These are phyloP conservation scores for Dicyrtoma fusca DNA, from an alignment of 2,888 invertebrate species.

Conservation along the genomic window DNA sequence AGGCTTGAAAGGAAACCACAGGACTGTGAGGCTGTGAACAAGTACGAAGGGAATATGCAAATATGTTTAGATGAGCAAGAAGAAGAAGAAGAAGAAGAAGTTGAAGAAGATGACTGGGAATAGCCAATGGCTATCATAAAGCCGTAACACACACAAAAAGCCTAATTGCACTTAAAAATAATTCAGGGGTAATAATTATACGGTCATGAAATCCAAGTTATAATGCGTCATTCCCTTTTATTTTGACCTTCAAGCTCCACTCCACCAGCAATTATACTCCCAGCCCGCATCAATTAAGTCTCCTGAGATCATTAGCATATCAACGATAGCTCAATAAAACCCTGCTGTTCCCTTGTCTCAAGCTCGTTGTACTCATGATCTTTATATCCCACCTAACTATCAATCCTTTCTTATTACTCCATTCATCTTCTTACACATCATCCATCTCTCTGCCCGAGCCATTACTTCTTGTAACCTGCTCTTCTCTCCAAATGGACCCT, in stretches of 20 bases:
- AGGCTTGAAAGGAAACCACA: too few species aligned
- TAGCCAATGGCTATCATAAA: slow-evolving; percentile 43
- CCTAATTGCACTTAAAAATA: slow-evolving; percentile 53
- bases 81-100: slow-evolving; percentile 8
- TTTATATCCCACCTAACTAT: slow-evolving; percentile 45
- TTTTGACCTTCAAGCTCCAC: slow-evolving; percentile 46
- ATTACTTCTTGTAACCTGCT: slow-evolving; percentile 6
- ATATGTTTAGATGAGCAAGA: slow-evolving; percentile 13
- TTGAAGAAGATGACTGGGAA: slow-evolving; percentile 17
- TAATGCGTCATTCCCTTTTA: slow-evolving; percentile 31
- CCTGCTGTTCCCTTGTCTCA: slow-evolving; percentile 43
- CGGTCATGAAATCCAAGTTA: slow-evolving; percentile 43
- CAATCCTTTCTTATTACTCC: slow-evolving; percentile 53
- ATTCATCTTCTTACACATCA: slow-evolving; percentile 43
- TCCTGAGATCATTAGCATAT: slow-evolving; percentile 54
- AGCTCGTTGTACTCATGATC: slow-evolving; percentile 36
- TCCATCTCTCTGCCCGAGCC: slow-evolving; percentile 42
- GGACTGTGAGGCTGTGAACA: neutral
- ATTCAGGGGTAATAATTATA: slow-evolving; percentile 51
- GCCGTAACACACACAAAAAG: slow-evolving; percentile 47
- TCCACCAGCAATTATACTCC: slow-evolving; percentile 47
- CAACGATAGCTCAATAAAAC: slow-evolving; percentile 53
- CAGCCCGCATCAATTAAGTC: slow-evolving; percentile 53
- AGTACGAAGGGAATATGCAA: slow-evolving; percentile 25
- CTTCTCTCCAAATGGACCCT: slow-evolving; percentile 32